A percentile compares a stretch with the other conserved stretches of the same genome.
Conservation (phyloP, 2,888 invertebrate genomes). For the Athalia cordata region DNA sequence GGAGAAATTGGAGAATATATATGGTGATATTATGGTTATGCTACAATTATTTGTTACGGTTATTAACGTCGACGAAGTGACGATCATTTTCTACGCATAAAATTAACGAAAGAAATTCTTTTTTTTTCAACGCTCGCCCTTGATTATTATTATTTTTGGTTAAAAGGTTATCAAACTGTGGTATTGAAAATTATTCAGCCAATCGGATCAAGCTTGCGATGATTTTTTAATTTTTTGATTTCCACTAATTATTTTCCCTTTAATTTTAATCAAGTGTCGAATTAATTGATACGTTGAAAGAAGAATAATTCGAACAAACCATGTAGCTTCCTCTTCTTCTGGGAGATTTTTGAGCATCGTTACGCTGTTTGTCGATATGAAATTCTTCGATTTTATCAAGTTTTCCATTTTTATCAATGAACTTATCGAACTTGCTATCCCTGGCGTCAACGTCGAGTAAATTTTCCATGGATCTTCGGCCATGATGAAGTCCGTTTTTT, state of each 20-base stretch:
- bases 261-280: background rate
- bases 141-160: no score
- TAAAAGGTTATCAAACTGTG: no score
- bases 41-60: constrained; percentile 13
- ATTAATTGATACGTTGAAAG: background rate
- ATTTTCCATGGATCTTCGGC: constrained; percentile 84
- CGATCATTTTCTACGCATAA: no score
- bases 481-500: constrained; percentile 74
- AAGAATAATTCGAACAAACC: constrained; percentile 64
- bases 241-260: background rate
- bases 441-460: constrained; percentile 73
- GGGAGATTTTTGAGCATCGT: constrained; percentile 56
- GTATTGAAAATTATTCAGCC: no score
- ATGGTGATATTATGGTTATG: background rate
- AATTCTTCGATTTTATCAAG: constrained; percentile 55
- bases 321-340: constrained; percentile 69
- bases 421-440: constrained; percentile 58
- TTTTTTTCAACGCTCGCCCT: no score
- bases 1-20: constrained; percentile 11
- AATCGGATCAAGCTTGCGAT: no score
- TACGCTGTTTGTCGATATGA: background rate
- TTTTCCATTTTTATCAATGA: constrained; percentile 59
- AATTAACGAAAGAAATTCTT: no score
- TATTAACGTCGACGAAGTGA: background rate
- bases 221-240: background rate